phyloP scores from a whole-genome alignment of 2,797 vertebrate genomes.

The Cossypha polioptera region DNA sequence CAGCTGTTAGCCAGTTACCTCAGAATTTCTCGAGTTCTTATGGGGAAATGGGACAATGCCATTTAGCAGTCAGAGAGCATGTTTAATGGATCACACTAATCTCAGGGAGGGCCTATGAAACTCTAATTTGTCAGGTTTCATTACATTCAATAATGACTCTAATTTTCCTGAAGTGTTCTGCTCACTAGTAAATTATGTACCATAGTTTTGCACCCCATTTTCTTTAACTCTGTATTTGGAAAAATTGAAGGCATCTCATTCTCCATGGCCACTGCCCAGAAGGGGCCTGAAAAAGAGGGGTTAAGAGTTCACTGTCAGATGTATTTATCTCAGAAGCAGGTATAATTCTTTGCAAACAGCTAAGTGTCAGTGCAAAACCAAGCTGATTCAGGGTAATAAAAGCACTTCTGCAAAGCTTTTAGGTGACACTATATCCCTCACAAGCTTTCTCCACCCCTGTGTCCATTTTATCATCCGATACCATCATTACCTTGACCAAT shows the following conservation, averaged over 20 bases:
- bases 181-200: conserved; percentile 46
- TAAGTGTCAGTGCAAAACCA: conserved; percentile 21
- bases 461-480: background rate
- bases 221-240: background rate
- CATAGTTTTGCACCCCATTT: conserved; percentile 23
- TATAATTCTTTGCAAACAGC: conserved; percentile 18
- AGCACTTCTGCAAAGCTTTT: conserved; percentile 35
- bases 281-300: background rate
- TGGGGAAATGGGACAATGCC: conserved; percentile 25
- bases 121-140: conserved; percentile 68
- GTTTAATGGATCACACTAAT: conserved; percentile 57
- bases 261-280: background rate
- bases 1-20: conserved; percentile 40
- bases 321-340: conserved; percentile 37
- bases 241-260: background rate
- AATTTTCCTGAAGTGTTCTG: conserved; percentile 54
- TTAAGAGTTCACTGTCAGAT: conserved; percentile 8
- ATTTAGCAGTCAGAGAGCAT: conserved; percentile 51
- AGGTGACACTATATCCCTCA: conserved; percentile 29
- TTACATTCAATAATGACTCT: conserved; percentile 61
- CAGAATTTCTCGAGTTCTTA: conserved; percentile 3
- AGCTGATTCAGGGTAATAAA: conserved; percentile 62
- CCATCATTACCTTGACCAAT: conserved; percentile 24
- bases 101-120: conserved; percentile 59
- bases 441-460: background rate